Conservation (phyloP, 2,888 invertebrate species). For the Minunthozetes semirufus region DNA sequence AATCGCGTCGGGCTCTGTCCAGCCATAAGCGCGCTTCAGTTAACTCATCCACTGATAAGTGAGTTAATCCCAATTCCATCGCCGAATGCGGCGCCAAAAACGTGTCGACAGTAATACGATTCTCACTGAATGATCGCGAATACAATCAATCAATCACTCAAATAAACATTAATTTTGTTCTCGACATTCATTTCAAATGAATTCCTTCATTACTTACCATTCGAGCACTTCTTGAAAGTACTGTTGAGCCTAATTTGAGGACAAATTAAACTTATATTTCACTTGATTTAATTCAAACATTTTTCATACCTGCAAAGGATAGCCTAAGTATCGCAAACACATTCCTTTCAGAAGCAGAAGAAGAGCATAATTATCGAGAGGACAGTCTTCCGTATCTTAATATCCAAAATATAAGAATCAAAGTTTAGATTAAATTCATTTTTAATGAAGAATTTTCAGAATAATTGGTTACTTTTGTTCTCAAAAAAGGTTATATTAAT, state of each 20-base stretch:
- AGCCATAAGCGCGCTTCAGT: conserved; percentile 63
- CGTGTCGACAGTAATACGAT: conserved; percentile 68
- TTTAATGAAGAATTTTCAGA: neutral
- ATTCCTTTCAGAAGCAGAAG: conserved; percentile 72
- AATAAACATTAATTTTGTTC: conserved; percentile 26
- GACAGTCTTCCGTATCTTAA: conserved; percentile 1
- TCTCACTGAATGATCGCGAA: conserved; percentile 54
- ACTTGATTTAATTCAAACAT: neutral
- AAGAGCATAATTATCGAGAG: conserved; percentile 56
- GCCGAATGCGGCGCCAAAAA: conserved; percentile 77
- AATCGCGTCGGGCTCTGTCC: conserved; percentile 49
- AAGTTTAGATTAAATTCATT: neutral
- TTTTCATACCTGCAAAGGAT: conserved; percentile 58
- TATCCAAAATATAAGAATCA: neutral
- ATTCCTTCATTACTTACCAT: conserved; percentile 47
- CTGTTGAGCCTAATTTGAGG: conserved; percentile 55
- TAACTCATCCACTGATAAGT: conserved; percentile 61
- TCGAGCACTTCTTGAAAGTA: conserved; percentile 60
- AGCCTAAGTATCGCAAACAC: conserved; percentile 68
- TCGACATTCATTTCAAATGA: neutral
- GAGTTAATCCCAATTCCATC: conserved; percentile 74
- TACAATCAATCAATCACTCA: conserved; percentile 8
- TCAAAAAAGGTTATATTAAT: conserved; percentile 22
- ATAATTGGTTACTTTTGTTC: conserved; percentile 25
- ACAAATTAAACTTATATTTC: neutral